Base-by-base conservation (phyloP, 2,888 invertebrate genomes). In the Globia sparganii region DNA sequence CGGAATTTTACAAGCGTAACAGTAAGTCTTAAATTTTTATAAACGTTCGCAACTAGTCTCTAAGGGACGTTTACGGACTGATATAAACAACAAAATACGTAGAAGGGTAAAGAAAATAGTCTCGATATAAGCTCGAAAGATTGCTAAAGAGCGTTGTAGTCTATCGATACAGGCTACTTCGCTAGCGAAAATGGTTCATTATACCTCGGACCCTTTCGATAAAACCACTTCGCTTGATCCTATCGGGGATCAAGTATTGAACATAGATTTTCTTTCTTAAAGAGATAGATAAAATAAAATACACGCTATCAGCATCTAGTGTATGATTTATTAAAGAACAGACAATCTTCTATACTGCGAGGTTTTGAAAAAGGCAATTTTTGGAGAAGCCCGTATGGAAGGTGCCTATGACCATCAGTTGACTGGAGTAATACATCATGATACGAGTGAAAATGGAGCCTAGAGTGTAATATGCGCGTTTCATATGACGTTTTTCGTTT, bases 191-290 rank as follows among this genome's bases (percentile, higher is more conserved):
- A 79, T 79, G 62, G 79, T 67, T 79, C 79, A 82, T 79, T 75
- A 79, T 49, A 56, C 46, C 46, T 81, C 82, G 79, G 67, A 81
- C 82, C 82, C 43, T 81, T 64, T 9, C 82, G 56, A 81, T 79
- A 82, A 79, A 79, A 34, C 46, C 67, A 75, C 46, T 82, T 79
- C 25, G 18, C 28, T 81, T 61, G 43, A 78, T 82, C 82, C 79
- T 58, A 74, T 67, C 82, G 13, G 18, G 66, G 67, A 67, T 75
- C 56, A 58, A 49, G 13, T 81, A 75, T 61, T 53, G 75, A 46
- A 66, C 78, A 61, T 66, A 66, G 78, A 74, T 43, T 75, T 81
- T 78, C 59, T 66, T 80, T 75, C 81, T 31, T 59, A 61, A 3
- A 43, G n/a, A 43, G 21, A 49, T 18, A 13, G 46, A 64, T 80